Evolutionary conservation across 2,888 invertebrate genomes (phyloP), one percentile per base, ranked within the genome.

Genomic region (Eurytoma californica): DNA sequence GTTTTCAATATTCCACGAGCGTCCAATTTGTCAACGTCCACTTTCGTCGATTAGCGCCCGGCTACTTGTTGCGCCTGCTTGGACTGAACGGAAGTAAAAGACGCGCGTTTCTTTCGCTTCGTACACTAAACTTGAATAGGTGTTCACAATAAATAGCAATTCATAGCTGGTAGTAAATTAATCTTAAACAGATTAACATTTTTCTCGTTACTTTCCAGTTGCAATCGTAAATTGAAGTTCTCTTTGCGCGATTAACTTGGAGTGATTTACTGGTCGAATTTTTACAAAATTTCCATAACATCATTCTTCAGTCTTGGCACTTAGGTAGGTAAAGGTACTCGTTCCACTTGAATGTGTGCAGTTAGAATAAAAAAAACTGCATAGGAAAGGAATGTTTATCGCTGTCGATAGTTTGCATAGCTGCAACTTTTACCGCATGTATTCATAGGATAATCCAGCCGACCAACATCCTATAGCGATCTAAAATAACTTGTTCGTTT

Each of bases 11-110:
- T 67, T 72, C 57, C 5, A 30, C 24, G 39, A 12, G 51, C 47
- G 39, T 78, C 47, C 68, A 20, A 79, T 79, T 79, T 57, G 57
- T 79, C 73, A 73, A 69, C 51, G 65, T 69, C 65, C 55, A 57
- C 61, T 73, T 72, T 55, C 67, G 63, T 78, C 69, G 68, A 73
- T 78, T 57, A 61, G 49, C 68, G 55, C 73, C 5, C 49, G 20
- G 28, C 61, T 66, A 13, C 9, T 49, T 18, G n/a, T n/a, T 49
- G 58, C 24, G 47, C 18, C 65, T 30, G 7, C 5, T 55, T 61
- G 28, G 2, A 3, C 9, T n/a, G 28, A 14, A 60, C 20, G 20
- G 51, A 28, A n/a, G 13, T 49, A 66, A 47, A 18, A 16, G 2
- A 24, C 20, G 18, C 24, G 18, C 24, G 66, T 28, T 58, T 74